These are phyloP conservation scores for Merluccius polli DNA, from an alignment of 2,797 vertebrate genomes.

Conservation along the genomic window DNA sequence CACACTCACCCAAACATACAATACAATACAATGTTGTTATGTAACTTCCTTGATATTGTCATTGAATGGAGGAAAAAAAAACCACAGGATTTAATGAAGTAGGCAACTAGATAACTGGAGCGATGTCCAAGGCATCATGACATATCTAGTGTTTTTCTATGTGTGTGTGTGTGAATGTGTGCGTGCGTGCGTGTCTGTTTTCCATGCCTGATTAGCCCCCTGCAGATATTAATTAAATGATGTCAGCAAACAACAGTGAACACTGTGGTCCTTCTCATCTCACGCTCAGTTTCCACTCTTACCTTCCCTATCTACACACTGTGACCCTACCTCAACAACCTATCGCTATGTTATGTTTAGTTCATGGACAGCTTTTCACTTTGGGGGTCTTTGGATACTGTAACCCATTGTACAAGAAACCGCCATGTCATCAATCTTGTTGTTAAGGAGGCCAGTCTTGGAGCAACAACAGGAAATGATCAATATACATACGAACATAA, in stretches of 20 bases:
- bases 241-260: not conserved
- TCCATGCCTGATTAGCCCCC: not conserved
- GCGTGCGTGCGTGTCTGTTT: not conserved
- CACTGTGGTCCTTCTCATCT: not conserved
- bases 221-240: not conserved
- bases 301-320: not conserved
- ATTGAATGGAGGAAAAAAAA: no score
- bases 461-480: not conserved
- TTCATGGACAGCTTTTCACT: not conserved
- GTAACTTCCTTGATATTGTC: no score
- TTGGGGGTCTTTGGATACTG: not conserved
- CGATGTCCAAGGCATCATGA: not conserved
- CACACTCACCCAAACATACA: not conserved
- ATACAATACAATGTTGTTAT: no score
- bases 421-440: not conserved
- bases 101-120: no score
- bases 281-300: not conserved
- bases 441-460: not conserved
- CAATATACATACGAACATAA: not conserved
- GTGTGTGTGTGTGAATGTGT: conserved; percentile 8
- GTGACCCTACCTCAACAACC: not conserved
- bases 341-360: not conserved
- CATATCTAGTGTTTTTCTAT: not conserved
- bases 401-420: not conserved
- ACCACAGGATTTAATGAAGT: no score